Base-by-base conservation (phyloP, 2,888 invertebrate species). In the Temnothorax unifasciatus region DNA sequence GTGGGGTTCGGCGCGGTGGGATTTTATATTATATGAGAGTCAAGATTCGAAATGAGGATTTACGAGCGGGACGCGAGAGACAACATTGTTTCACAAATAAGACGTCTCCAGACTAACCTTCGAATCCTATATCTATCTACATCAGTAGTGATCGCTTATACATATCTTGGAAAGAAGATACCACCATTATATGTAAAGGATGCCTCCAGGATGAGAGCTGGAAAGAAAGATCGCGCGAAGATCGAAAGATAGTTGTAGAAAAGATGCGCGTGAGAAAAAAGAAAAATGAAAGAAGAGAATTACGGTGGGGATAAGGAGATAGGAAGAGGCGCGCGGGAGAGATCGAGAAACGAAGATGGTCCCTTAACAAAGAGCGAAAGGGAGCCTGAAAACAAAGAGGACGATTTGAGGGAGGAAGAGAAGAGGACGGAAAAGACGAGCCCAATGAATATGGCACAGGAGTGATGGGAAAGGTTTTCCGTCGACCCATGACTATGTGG, bases 1-100 rank as follows among this genome's bases (percentile, higher is more conserved):
- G 92, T 90, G 89, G 86, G 85, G 85, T 73, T 73, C 63, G 34
- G 34, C 34, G 34, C 29, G 85, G 64, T 89, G 92, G 90, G 90
- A 92, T 93, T 94, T 94, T 94, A 94, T 94, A 94, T 94, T 94
- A 94, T 94, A 94, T 91, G 94, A 93, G 93, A 93, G 93, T 93
- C 91, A 93, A 92, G 92, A 94, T 94, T 94, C 91, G 93, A 92
- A 94, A 94, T 93, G 94, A 94, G 93, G 92, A 94, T 95, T 94
- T 94, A 95, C 94, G 94, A 93, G 90, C 93, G 92, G 93, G 89
- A 90, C 90, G 92, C 87, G 88, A 79, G 63, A 83, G 82, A 85
- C 90, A 93, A 94, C 94, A 94, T 94, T 94, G 94, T 94, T 94
- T 94, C 94, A 34, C 34, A 91, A 94, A 93, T 93, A 93, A 94